phyloP scores from a whole-genome alignment of 1,140 invertebrate genomes.

The Armadillidium nasatum region DNA sequence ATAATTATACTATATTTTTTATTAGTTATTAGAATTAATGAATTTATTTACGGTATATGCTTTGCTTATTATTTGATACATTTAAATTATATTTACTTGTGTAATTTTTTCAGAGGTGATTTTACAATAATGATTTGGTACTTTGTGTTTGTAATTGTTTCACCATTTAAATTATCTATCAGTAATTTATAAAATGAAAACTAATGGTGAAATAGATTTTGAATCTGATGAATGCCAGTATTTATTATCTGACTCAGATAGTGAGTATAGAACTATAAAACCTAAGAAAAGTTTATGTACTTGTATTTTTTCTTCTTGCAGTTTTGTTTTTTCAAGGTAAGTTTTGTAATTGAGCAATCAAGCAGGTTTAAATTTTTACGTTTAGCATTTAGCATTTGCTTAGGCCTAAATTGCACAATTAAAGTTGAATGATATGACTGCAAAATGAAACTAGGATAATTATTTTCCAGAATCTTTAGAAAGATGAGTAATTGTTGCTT shows the following conservation, averaged over 20 bases:
- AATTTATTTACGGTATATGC: too few species aligned
- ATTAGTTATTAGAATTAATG: too few species aligned
- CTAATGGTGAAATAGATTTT: slow-evolving; percentile 32
- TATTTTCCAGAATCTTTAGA: slow-evolving; percentile 31
- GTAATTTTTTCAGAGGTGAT: too few species aligned
- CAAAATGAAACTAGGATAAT: not conserved
- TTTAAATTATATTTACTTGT: too few species aligned
- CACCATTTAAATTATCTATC: too few species aligned
- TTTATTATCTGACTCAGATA: slow-evolving; percentile 37
- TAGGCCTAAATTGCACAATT: too few species aligned
- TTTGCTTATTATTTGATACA: too few species aligned
- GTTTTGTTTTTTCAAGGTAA: not conserved
- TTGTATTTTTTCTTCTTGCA: not conserved
- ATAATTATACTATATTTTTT: too few species aligned
- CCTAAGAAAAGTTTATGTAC: not conserved
- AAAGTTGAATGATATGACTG: not conserved
- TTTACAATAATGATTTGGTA: too few species aligned
- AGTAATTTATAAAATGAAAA: slow-evolving; percentile 28
- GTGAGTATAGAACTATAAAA: slow-evolving; percentile 26
- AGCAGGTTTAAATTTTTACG: too few species aligned
- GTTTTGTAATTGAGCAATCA: not conserved
- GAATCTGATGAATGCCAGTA: slow-evolving; percentile 39
- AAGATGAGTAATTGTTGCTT: slow-evolving; percentile 31
- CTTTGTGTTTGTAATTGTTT: too few species aligned
- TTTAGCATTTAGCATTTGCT: too few species aligned